A percentile compares a stretch with the other conserved stretches of the same genome.
These are phyloP conservation scores for Parnassius smintheus DNA, from an alignment of 2,888 invertebrate genomes.

Conservation along the genomic window DNA sequence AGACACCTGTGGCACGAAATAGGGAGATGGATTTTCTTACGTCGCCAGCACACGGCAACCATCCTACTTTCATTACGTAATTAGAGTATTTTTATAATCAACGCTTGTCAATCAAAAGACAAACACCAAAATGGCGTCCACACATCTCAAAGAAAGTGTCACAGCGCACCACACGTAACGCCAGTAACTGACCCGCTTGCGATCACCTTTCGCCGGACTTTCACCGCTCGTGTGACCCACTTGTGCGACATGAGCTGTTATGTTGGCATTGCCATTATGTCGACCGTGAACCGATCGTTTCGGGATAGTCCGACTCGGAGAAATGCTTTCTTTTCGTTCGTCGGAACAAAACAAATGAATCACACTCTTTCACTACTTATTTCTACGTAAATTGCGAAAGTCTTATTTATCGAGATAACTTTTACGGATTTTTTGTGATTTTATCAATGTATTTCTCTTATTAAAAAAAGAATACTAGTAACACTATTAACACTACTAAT, in stretches of 20 bases:
- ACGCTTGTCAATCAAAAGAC: neutral
- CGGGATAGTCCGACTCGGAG: conserved; percentile 14
- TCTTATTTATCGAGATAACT: neutral
- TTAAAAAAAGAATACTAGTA: too few relatives aligned
- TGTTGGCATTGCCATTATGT: conserved; percentile 35
- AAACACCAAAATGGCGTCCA: conserved; percentile 27
- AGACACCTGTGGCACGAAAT: too few relatives aligned
- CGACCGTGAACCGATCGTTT: conserved; percentile 37
- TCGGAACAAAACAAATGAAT: conserved; percentile 15
- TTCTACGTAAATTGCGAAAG: neutral
- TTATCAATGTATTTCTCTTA: too few relatives aligned
- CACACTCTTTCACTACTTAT: neutral
- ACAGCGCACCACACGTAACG: conserved; percentile 63
- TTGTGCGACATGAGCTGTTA: conserved; percentile 41
- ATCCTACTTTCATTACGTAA: too few relatives aligned
- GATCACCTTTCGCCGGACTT: conserved; percentile 73
- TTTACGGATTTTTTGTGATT: neutral
- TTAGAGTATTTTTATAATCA: neutral
- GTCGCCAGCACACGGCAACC: too few relatives aligned
- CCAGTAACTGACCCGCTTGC: conserved; percentile 66
- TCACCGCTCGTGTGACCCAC: conserved; percentile 64
- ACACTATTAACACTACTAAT: too few relatives aligned
- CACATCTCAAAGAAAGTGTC: conserved; percentile 60
- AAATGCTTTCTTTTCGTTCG: conserved; percentile 27
- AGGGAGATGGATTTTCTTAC: too few relatives aligned